Percentiles rank a stretch among this genome's conserved stretches.
These are phyloP conservation scores for Thumatha senex DNA, from an alignment of 2,888 invertebrate genomes.

Conservation along the genomic window DNA sequence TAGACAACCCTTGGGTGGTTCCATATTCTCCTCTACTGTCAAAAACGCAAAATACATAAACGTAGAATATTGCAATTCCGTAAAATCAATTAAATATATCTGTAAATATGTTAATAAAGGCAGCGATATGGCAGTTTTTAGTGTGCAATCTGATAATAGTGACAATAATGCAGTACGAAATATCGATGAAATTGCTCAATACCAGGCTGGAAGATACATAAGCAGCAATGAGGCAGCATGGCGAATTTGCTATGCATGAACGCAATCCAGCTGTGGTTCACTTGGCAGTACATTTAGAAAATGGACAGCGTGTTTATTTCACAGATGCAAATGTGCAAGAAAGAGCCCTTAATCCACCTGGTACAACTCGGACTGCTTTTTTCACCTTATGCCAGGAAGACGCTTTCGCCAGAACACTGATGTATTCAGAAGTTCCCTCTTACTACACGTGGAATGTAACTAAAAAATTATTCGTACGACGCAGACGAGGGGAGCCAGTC, in stretches of 20 bases:
- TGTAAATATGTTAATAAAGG: background rate
- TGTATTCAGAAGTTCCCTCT: slow-evolving; percentile 8
- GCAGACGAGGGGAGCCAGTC: slow-evolving; percentile 16
- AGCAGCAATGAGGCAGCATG: slow-evolving; percentile 6
- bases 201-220: slow-evolving; percentile 11
- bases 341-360: background rate
- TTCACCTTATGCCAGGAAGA: slow-evolving; percentile 2
- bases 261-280: slow-evolving; percentile 12
- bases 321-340: background rate
- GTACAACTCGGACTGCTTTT: slow-evolving; percentile 3
- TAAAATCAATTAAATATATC: slow-evolving; percentile 20
- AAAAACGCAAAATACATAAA: slow-evolving; percentile 18
- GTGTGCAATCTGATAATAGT: background rate
- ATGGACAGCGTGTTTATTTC: slow-evolving; percentile 4
- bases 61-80: slow-evolving; percentile 18
- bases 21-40: background rate
- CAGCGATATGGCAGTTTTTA: slow-evolving; percentile 11
- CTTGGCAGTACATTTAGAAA: slow-evolving; percentile 1
- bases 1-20: background rate
- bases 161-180: slow-evolving; percentile 6
- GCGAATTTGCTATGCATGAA: slow-evolving; percentile 14
- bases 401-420: slow-evolving; percentile 5
- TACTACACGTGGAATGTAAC: slow-evolving; percentile 9
- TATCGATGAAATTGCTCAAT: slow-evolving; percentile 16
- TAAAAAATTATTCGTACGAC: slow-evolving; percentile 11